Percentiles rank a stretch among this genome's conserved stretches.
Conservation (phyloP, 2,888 invertebrate genomes). For the Hyppa rectilinea region DNA sequence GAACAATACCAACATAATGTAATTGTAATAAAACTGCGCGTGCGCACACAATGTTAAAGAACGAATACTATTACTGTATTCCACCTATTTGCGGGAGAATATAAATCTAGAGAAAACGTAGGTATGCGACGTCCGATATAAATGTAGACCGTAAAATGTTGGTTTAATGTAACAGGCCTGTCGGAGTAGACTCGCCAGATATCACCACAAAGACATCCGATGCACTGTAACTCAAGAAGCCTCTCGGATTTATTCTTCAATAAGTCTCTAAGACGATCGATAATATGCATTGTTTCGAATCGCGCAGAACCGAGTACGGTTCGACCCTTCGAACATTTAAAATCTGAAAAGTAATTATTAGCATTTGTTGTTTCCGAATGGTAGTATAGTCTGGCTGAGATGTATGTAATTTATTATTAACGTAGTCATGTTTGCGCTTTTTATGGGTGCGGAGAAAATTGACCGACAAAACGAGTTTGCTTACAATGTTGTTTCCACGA, state of each 20-base stretch:
- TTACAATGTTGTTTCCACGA: conserved; percentile 77
- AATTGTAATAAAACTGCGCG: conserved; percentile 66
- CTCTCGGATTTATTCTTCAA: conserved; percentile 75
- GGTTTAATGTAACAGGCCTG: conserved; percentile 59
- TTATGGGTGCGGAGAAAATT: conserved; percentile 82
- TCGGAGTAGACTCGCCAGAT: conserved; percentile 57
- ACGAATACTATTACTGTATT: conserved; percentile 70
- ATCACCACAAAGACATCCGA: conserved; percentile 59
- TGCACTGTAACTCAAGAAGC: conserved; percentile 62
- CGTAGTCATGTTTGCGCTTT: conserved; percentile 82
- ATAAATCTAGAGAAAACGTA: conserved; percentile 54
- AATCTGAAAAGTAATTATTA: conserved; percentile 80
- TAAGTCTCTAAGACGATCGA: conserved; percentile 76
- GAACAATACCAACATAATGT: conserved; percentile 65
- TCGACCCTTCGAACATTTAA: conserved; percentile 73
- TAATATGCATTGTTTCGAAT: conserved; percentile 75
- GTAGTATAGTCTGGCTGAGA: conserved; percentile 77
- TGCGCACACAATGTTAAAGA: conserved; percentile 63
- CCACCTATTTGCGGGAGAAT: conserved; percentile 45
- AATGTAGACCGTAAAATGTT: conserved; percentile 62
- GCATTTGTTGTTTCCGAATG: conserved; percentile 82
- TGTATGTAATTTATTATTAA: conserved; percentile 84
- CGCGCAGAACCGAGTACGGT: conserved; percentile 61
- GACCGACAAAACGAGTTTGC: conserved; percentile 75
- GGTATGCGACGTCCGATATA: conserved; percentile 52